Conservation (phyloP, 2,113 vertebrate species). For the Panurus biarmicus region DNA sequence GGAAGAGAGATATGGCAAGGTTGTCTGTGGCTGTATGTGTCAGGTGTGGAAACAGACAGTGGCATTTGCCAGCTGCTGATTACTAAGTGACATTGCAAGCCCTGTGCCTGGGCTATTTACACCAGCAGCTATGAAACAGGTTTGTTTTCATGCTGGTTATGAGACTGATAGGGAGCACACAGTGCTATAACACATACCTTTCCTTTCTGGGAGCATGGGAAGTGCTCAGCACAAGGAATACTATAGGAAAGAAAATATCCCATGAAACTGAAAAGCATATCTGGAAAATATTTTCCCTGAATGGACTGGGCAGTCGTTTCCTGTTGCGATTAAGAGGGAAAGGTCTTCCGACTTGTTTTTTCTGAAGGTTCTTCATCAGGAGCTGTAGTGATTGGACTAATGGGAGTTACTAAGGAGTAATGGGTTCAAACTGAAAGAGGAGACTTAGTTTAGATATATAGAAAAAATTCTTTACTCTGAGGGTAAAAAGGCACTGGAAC, state of each 20-base stretch:
- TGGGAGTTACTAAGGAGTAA: background rate
- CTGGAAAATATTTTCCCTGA: background rate
- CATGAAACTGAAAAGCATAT: background rate
- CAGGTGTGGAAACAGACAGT: background rate
- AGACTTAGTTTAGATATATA: background rate
- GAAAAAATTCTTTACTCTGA: background rate
- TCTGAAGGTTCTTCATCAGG: background rate
- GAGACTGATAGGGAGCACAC: background rate
- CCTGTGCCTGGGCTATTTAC: background rate
- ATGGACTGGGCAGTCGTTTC: background rate
- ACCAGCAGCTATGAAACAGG: background rate
- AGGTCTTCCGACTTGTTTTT: background rate
- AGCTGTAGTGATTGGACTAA: background rate
- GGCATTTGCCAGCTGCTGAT: background rate
- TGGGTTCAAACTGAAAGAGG: background rate
- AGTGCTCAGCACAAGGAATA: background rate
- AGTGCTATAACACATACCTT: background rate
- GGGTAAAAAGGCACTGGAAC: background rate
- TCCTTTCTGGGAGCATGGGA: background rate
- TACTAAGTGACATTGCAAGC: background rate
- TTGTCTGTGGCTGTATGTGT: background rate
- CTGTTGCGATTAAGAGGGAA: background rate
- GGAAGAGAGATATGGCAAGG: background rate
- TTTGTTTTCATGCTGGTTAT: background rate
- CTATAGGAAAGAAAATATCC: background rate